phyloP scores from a whole-genome alignment of 2,113 vertebrate species.

The Atrichornis clamosus region DNA sequence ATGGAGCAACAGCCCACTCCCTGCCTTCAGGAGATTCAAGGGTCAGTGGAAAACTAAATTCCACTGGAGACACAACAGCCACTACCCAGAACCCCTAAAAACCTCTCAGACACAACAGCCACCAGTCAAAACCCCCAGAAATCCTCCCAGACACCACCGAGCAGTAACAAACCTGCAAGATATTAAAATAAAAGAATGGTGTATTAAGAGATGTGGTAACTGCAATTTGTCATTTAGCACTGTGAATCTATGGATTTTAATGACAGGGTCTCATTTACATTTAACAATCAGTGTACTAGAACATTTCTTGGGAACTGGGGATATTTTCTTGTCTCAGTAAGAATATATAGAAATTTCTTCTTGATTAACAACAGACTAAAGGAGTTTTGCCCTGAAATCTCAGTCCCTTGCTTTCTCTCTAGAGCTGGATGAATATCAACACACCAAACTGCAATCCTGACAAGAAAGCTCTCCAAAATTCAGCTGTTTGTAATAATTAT shows the following conservation, averaged over 20 bases:
- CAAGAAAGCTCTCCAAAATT: slow-evolving; percentile 23
- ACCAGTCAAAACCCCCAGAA: background rate
- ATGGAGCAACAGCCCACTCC: background rate
- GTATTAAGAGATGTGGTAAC: slow-evolving; percentile 48
- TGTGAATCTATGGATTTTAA: slow-evolving; percentile 70
- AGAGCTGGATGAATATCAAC: background rate
- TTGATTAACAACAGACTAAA: slow-evolving; percentile 22
- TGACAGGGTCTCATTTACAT: slow-evolving; percentile 72
- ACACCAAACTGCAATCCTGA: background rate
- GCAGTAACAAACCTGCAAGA: slow-evolving; percentile 14
- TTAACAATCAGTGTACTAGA: slow-evolving; percentile 64
- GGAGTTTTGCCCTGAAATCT: slow-evolving; percentile 36
- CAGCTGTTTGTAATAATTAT: slow-evolving; percentile 20
- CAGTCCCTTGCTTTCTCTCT: background rate
- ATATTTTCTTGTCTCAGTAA: slow-evolving; percentile 57
- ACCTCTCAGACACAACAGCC: background rate
- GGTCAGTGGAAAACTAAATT: background rate
- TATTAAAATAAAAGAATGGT: slow-evolving; percentile 29
- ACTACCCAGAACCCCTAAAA: background rate
- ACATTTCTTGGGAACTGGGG: slow-evolving; percentile 56
- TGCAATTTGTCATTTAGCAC: slow-evolving; percentile 65
- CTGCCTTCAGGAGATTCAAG: background rate
- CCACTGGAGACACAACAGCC: background rate
- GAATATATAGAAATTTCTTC: slow-evolving; percentile 57
- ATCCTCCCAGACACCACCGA: background rate